These are phyloP conservation scores for Telmatochromis sp. DNA, from an alignment of 2,113 vertebrate species.

Conservation along the genomic window DNA sequence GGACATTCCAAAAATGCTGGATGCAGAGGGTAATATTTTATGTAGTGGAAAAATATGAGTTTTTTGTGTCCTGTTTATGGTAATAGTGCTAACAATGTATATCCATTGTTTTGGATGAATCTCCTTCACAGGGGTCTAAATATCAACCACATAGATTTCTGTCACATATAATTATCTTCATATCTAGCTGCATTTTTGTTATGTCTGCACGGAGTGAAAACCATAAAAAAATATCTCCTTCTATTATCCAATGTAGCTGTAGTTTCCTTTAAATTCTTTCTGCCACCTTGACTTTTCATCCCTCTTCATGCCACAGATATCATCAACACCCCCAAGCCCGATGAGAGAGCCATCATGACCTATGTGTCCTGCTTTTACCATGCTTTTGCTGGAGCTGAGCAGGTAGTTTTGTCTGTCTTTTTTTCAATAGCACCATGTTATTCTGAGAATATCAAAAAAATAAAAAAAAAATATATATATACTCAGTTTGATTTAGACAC, in stretches of 20 bases:
- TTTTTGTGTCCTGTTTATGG: not conserved
- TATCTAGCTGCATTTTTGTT: not conserved
- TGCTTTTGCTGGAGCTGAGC: slow-evolving; percentile 97
- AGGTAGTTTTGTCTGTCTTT: slow-evolving; percentile 58
- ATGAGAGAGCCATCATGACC: slow-evolving; percentile 99
- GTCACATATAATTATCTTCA: not conserved
- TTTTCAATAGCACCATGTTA: not conserved
- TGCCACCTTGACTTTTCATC: not conserved
- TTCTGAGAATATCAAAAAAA: not conserved
- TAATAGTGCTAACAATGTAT: not conserved
- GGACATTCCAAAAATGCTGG: slow-evolving; percentile 99
- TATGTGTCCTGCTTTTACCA: slow-evolving; percentile 99
- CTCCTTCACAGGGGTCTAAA: not conserved
- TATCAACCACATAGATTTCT: not conserved
- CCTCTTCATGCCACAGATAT: slow-evolving; percentile 76
- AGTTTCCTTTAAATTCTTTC: not conserved
- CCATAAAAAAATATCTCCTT: not conserved
- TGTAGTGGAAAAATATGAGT: not conserved
- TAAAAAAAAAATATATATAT: not conserved
- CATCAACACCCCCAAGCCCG: slow-evolving; percentile 96
- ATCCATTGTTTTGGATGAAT: not conserved
- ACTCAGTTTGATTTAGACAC: not conserved
- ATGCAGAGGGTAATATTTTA: slow-evolving; percentile 86
- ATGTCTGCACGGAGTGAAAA: not conserved
- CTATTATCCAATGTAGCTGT: not conserved